These are phyloP conservation scores for Oikopleura dioica DNA, from an alignment of 23 tunicate genomes.

Conservation along the genomic window DNA sequence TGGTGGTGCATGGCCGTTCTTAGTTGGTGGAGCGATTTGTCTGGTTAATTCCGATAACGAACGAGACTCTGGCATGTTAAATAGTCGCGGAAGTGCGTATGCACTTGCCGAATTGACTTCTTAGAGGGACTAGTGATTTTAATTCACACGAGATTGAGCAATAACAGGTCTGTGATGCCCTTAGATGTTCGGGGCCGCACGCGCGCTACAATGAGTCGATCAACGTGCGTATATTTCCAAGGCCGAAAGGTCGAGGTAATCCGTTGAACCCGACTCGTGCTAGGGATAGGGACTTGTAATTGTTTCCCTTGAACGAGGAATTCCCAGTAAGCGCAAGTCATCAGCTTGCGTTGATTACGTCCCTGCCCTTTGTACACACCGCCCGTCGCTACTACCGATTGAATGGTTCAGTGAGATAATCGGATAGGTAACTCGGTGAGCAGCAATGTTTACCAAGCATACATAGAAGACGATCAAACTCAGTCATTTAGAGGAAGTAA, in stretches of 20 bases:
- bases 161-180: conserved; percentile 67
- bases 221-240: conserved; percentile 23
- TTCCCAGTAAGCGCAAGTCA: conserved; percentile 44
- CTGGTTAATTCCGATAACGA: no score
- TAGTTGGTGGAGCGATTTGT: conserved; percentile 46
- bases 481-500: conserved; percentile 20
- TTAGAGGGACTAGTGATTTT: conserved; percentile 44
- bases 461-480: conserved; percentile 29
- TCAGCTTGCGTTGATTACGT: conserved; percentile 42
- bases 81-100: no score
- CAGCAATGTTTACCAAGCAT: background rate
- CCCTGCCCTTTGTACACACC: conserved; percentile 70
- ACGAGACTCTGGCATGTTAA: no score
- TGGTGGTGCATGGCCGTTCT: conserved; percentile 64
- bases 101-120: conserved; percentile 29
- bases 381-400: conserved; percentile 50
- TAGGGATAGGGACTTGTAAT: conserved; percentile 37
- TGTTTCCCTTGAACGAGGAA: conserved; percentile 38
- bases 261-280: conserved; percentile 34
- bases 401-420: conserved; percentile 33
- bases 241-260: conserved; percentile 31
- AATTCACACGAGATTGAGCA: conserved; percentile 64
- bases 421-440: conserved; percentile 15
- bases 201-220: conserved; percentile 43
- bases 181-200: conserved; percentile 70